phyloP scores from a whole-genome alignment of 2,888 invertebrate genomes.

The Cosmia trapezina region DNA sequence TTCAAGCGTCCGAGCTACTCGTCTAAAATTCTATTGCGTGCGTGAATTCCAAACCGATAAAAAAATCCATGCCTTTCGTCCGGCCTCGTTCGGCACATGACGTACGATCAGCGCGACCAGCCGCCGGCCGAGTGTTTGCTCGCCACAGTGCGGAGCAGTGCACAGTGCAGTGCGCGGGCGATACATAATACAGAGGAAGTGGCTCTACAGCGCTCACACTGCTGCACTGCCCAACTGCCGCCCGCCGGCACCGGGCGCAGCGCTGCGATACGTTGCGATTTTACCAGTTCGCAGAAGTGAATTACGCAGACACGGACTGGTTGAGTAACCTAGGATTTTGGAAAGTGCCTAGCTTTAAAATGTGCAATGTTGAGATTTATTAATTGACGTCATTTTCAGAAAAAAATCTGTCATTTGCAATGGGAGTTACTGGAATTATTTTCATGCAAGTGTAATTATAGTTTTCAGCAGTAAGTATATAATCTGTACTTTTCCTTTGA shows the following conservation, averaged over 20 bases:
- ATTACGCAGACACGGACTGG: neutral
- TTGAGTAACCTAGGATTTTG: neutral
- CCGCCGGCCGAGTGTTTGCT: conserved; percentile 34
- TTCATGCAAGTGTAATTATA: neutral
- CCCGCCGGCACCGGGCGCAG: neutral
- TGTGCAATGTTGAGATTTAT: neutral
- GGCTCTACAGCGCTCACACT: conserved; percentile 26
- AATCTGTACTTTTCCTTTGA: neutral
- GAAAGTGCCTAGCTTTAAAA: neutral
- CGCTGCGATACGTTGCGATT: neutral
- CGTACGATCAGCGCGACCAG: conserved; percentile 9
- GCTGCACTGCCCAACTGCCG: no score
- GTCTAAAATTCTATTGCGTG: conserved; percentile 6
- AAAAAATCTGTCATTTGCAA: neutral
- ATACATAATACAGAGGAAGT: conserved; percentile 36
- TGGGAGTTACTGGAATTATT: no score
- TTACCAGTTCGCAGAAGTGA: neutral
- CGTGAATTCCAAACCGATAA: conserved; percentile 1
- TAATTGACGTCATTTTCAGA: neutral
- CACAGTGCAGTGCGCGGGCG: conserved; percentile 25
- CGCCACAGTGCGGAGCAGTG: conserved; percentile 15
- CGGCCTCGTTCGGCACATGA: conserved; percentile 6
- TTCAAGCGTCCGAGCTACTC: neutral
- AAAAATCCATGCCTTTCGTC: conserved; percentile 13
- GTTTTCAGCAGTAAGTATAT: neutral